Evolutionary conservation across 1,140 invertebrate genomes (phyloP).

Genomic region (Chionoecetes opilio): DNA sequence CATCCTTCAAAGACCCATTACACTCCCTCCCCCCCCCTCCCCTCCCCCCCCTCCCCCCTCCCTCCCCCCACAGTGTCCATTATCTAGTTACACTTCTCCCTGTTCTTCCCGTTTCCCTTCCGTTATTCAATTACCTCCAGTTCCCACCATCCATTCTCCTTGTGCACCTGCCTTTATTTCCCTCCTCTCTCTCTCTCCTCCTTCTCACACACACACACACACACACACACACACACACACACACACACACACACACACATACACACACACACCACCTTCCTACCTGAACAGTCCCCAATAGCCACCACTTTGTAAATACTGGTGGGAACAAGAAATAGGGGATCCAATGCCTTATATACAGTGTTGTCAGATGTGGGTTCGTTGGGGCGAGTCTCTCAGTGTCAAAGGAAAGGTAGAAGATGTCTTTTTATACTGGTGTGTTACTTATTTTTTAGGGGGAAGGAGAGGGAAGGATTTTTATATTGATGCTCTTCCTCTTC

Average conservation of each 20-base stretch:
- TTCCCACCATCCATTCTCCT: constrained; percentile 41
- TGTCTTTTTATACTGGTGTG: no score
- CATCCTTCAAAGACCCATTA: not conserved
- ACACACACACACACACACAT: no score
- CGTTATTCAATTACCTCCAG: constrained; percentile 66
- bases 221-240: no score
- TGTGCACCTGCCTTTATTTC: not conserved
- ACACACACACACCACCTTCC: not conserved
- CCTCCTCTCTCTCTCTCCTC: not conserved
- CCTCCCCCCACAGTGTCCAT: not conserved
- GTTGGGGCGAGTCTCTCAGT: no score
- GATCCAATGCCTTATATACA: constrained; percentile 41
- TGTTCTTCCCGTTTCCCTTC: constrained; percentile 21
- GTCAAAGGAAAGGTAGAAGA: no score
- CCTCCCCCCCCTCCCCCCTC: not conserved
- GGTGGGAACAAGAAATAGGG: constrained; percentile 53
- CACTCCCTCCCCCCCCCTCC: not conserved
- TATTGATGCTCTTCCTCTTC: no score
- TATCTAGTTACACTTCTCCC: constrained; percentile 28
- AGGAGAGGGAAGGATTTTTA: no score
- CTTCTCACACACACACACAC: not conserved
- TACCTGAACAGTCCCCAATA: no score
- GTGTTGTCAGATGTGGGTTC: not conserved
- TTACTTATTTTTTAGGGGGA: no score
- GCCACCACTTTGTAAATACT: constrained; percentile 34